Evolutionary conservation across 2,113 vertebrate genomes (phyloP).

Genomic region (Lepus europaeus): DNA sequence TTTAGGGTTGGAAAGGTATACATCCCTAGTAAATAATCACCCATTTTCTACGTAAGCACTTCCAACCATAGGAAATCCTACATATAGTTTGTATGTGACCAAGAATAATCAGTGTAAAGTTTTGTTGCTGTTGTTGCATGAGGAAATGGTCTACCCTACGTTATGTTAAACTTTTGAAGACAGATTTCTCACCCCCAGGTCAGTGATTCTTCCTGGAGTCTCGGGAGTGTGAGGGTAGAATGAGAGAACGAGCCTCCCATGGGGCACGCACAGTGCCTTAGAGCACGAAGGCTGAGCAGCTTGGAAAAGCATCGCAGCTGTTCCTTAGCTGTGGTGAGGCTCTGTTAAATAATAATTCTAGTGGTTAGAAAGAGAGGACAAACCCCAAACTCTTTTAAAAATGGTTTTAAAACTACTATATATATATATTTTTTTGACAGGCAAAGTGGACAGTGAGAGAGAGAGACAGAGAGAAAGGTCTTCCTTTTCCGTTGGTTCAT

Average conservation of each 20-base stretch:
- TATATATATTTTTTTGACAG: background rate
- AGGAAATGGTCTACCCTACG: background rate
- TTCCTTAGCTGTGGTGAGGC: background rate
- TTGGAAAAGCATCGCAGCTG: background rate
- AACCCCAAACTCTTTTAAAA: background rate
- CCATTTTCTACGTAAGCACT: background rate
- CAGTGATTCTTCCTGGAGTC: background rate
- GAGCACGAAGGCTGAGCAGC: background rate
- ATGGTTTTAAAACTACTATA: background rate
- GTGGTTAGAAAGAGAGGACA: background rate
- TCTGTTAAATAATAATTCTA: background rate
- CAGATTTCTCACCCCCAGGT: background rate
- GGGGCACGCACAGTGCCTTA: accelerated
- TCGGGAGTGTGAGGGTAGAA: too few relatives aligned
- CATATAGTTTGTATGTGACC: too few relatives aligned
- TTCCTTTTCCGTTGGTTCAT: too few relatives aligned
- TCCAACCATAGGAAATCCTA: background rate
- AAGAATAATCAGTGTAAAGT: background rate
- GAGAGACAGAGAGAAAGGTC: too few relatives aligned
- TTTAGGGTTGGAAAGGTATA: background rate
- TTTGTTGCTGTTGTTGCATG: background rate
- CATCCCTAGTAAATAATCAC: background rate
- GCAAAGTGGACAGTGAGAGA: too few relatives aligned
- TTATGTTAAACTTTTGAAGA: background rate
- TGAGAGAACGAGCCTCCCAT: too few relatives aligned